Evolutionary conservation across 2,888 invertebrate genomes (phyloP), one percentile per base, ranked within the genome.

Genomic region (Rhodophaea formosa): DNA sequence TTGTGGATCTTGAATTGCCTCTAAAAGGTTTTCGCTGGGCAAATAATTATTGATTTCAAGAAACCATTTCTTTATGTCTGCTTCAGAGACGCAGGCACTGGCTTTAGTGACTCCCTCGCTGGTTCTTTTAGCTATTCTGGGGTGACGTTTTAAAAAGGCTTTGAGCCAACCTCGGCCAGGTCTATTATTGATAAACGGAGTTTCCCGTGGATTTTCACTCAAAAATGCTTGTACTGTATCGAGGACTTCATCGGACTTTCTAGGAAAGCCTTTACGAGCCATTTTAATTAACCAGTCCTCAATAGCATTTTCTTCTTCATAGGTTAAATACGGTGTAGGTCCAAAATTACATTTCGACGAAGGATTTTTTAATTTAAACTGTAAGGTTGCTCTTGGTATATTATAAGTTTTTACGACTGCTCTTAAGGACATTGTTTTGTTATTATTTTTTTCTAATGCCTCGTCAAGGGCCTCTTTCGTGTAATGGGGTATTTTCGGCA

Each of bases 61-160:
- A 59, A 75, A 75, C 72, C 74, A 76, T 56, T 68, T 68, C 56
- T 62, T 64, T 56, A 72, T 71, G 56, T 75, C 64, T 8, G 29
- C 55, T 64, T 77, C 74, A 46, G 69, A 67, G 10, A 75, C 71
- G 30, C 30, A 30, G 6, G 30, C 30, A 30, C 73, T 72, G 29
- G 74, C 68, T 52, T 66, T 58, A 57, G 66, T 71, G 2, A 73
- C 70, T 55, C 66, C 66, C 59, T 74, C 71, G 8, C 60, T 60
- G 8, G 64, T 70, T 59, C 70, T 61, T 57, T 55, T 39, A 16
- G 53, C 56, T 61, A 75, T 60, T 46, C 39, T 60, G 8, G 71
- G 68, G 47, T 74, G 70, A 56, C 72, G 60, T 63, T 67, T 72
- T 46, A 74, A 63, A 62, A 75, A 72, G 45, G 65, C 64, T 56